Percentiles rank a stretch among this genome's conserved stretches.
phyloP scores from a whole-genome alignment of 2,888 invertebrate genomes.

The Thymelicus acteon region DNA sequence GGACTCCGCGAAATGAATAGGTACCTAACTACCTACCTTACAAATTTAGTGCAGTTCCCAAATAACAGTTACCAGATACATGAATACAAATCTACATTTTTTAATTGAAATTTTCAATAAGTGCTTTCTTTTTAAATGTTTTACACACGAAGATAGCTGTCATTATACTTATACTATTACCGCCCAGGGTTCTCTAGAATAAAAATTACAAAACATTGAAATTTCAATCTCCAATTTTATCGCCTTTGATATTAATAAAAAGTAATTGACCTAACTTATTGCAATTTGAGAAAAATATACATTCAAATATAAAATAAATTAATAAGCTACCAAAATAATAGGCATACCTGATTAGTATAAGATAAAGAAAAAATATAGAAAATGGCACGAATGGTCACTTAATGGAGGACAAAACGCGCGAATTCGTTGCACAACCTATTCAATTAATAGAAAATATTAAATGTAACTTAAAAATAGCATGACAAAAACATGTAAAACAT shows the following conservation, averaged over 20 bases:
- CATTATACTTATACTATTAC: not conserved
- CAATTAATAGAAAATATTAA: conserved; percentile 35
- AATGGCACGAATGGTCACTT: conserved; percentile 51
- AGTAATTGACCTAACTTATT: conserved; percentile 37
- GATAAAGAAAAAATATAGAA: conserved; percentile 44
- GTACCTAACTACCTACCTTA: not conserved
- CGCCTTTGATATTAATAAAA: conserved; percentile 15
- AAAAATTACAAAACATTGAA: conserved; percentile 31
- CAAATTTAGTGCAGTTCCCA: conserved; percentile 23
- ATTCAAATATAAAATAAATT: conserved; percentile 19
- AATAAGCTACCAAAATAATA: conserved; percentile 10
- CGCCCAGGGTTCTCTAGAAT: conserved; percentile 6
- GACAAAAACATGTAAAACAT: conserved; percentile 28
- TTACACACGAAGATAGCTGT: conserved; percentile 29
- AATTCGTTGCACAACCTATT: conserved; percentile 70
- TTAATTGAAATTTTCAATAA: conserved; percentile 21
- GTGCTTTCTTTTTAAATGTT: conserved; percentile 26
- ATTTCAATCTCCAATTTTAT: conserved; percentile 17
- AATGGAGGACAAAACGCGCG: conserved; percentile 43
- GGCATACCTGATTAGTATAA: conserved; percentile 2
- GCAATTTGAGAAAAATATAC: conserved; percentile 25
- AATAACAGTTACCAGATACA: conserved; percentile 9
- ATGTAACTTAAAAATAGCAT: conserved; percentile 36
- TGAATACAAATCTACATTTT: conserved; percentile 26
- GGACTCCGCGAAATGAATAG: conserved; percentile 1